Conservation (phyloP, 2,113 vertebrate genomes). For the Sphaerodactylus townsendi region DNA sequence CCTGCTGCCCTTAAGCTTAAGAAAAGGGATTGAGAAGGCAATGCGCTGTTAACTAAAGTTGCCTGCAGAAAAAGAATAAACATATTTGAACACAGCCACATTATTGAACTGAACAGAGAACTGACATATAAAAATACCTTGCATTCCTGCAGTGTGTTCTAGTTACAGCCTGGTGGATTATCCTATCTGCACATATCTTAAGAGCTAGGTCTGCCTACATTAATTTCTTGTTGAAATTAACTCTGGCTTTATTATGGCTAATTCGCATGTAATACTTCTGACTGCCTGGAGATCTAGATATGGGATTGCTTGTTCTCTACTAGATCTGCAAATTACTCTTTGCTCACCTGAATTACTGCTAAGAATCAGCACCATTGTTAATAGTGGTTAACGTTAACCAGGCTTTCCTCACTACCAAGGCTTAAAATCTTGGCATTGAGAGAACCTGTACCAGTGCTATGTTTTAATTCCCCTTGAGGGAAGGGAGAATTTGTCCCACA, state of each 20-base stretch:
- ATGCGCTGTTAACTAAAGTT: not conserved
- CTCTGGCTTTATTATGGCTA: no score
- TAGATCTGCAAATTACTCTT: not conserved
- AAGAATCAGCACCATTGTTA: not conserved
- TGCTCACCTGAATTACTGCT: not conserved
- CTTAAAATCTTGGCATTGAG: not conserved
- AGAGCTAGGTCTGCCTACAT: not conserved
- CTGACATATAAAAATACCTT: not conserved
- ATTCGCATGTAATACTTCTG: no score
- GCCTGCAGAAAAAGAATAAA: not conserved
- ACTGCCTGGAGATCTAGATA: no score
- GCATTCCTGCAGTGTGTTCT: not conserved
- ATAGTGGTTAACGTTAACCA: not conserved
- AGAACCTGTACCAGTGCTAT: no score
- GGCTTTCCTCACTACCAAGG: not conserved
- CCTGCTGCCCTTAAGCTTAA: no score
- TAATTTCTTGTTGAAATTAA: not conserved
- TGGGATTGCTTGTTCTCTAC: not conserved
- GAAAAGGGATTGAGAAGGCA: no score
- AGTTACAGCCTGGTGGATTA: not conserved
- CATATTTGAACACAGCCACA: not conserved
- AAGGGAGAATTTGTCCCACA: no score
- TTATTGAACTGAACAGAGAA: not conserved
- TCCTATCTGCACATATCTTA: not conserved
- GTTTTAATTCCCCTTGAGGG: no score